Base-by-base conservation (phyloP, 2,797 vertebrate species). In the Lacerta viridis region DNA sequence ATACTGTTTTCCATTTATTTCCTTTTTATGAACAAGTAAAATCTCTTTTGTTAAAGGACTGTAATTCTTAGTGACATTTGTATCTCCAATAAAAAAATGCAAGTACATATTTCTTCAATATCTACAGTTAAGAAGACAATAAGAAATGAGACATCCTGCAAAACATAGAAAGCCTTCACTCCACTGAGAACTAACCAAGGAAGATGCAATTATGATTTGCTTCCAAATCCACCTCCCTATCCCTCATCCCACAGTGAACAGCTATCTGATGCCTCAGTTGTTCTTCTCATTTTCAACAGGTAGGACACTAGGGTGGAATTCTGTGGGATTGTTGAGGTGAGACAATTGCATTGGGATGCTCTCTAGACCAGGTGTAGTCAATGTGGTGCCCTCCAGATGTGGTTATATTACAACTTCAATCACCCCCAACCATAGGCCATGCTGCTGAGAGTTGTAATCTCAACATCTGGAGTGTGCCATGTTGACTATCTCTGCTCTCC, bases 51-150 rank as follows among this genome's bases (percentile, higher is more conserved):
- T 18, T 87, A 75, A 82, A 66, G 29, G 33, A 46, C 0, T 43
- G 25, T 66, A 82, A 64, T 68, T 66, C 69, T 68, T 75, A 76
- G 25, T 79, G 76, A 55, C 36, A 71, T 84, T 59, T 78, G 6
- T 69, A 59, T 8, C 17, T 55, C 25, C 15, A 4, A 55, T 61
- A 85, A 85, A 76, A 55, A 29, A 59, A 39, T 4, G 18, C 46
- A 87, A 59, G 33, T 39, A 55, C 4, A 43, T n/a, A 79, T 46
- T 84, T 36, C 27, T 80, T 71, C 17, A 78, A 7, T 69, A 89
- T 92, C 66, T 74, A 39, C 2, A 68, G 11, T 17, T n/a, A 80
- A 86, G 81, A 55, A 18, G 91, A 93, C 80, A 80, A 4, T 23
- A 83, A 86, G 29, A 93, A 87, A 84, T 0, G 9, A 81, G 20